These are phyloP conservation scores for Drosophila recens DNA, from an alignment of 2,888 invertebrate species.

Conservation along the genomic window DNA sequence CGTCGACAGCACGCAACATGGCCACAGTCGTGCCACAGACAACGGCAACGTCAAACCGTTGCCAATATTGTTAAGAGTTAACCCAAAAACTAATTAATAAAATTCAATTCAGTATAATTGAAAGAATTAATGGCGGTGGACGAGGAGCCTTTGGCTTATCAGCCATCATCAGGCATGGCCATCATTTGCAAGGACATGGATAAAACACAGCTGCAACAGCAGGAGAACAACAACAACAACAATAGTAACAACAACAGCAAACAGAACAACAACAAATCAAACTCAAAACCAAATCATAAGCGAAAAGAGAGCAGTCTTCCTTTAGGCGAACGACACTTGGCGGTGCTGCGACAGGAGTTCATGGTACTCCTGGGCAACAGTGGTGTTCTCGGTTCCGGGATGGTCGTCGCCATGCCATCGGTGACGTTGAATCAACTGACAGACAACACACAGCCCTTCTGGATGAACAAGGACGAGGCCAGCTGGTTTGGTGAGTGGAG, in stretches of 20 bases:
- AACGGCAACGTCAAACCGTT: conserved; percentile 25
- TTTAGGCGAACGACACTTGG: conserved; percentile 75
- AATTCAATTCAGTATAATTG: conserved; percentile 3
- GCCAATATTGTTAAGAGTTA: conserved; percentile 3
- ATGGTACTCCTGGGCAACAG: conserved; percentile 84
- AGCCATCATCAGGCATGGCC: conserved; percentile 13
- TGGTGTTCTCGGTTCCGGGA: conserved; percentile 83
- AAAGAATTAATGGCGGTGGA: conserved; percentile 37
- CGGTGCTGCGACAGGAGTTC: conserved; percentile 80
- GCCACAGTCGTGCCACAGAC: conserved; percentile 42
- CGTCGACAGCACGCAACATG: conserved; percentile 26
- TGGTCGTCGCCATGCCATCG: conserved; percentile 84
- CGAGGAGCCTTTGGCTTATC: conserved; percentile 31
- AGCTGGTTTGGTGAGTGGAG: conserved; percentile 83
- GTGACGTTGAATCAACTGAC: conserved; percentile 82
- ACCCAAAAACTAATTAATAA: background rate
- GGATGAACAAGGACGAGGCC: conserved; percentile 78
- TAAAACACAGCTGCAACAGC: conserved; percentile 14
- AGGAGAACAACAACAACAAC: conserved; percentile 5
- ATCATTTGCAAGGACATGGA: conserved; percentile 45
- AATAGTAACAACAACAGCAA: conserved; percentile 19
- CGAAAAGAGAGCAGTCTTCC: conserved; percentile 62
- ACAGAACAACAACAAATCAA: conserved; percentile 26
- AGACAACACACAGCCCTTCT: conserved; percentile 74
- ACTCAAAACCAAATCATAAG: conserved; percentile 27